Percentiles rank a stretch among this genome's conserved stretches.
These are phyloP conservation scores for Aphelinus atriplicis DNA, from an alignment of 1,140 invertebrate genomes.

Conservation along the genomic window DNA sequence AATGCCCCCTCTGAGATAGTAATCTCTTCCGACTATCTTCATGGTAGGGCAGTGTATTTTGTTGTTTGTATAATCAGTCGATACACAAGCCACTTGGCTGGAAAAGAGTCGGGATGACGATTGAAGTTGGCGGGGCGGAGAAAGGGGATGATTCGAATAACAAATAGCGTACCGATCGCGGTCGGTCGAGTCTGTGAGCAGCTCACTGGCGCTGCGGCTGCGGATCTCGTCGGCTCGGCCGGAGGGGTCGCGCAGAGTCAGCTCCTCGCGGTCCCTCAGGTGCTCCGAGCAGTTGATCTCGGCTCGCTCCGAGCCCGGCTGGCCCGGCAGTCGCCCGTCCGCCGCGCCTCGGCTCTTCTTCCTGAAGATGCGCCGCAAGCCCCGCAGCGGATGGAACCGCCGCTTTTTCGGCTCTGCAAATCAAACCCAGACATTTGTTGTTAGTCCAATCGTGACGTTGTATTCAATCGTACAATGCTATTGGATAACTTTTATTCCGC, in stretches of 20 bases:
- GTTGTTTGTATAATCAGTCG: no score
- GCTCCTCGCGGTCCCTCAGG: conserved; percentile 58
- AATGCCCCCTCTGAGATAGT: no score
- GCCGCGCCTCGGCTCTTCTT: conserved; percentile 67
- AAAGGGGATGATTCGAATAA: background rate
- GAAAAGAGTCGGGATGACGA: no score
- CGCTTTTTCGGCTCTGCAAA: conserved; percentile 72
- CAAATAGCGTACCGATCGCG: conserved; percentile 25
- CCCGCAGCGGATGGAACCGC: conserved; percentile 72
- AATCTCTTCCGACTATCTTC: no score
- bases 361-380: conserved; percentile 76
- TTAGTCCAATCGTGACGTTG: no score
- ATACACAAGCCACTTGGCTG: no score
- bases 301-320: conserved; percentile 42
- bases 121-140: no score
- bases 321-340: conserved; percentile 46
- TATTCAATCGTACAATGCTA: no score
- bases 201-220: conserved; percentile 76
- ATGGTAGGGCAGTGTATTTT: no score
- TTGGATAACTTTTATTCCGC: no score
- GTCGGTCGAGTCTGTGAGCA: conserved; percentile 66
- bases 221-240: conserved; percentile 66
- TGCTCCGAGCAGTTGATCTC: conserved; percentile 47
- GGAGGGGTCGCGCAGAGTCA: conserved; percentile 60
- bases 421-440: no score